Conservation (phyloP, 1,140 invertebrate species). For the Hirudo medicinalis region DNA sequence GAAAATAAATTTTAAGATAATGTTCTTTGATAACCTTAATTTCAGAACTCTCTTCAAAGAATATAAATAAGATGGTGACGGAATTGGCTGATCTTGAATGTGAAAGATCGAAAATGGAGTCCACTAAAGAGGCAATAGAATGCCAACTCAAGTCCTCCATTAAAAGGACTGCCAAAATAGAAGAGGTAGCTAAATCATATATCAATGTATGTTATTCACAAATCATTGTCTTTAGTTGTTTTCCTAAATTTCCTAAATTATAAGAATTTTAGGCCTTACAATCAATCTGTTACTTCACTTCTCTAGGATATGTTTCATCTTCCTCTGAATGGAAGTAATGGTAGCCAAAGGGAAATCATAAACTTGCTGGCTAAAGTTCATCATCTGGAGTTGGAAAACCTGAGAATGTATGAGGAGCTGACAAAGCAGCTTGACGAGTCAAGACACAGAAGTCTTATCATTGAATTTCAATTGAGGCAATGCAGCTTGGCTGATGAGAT, state of each 20-base stretch:
- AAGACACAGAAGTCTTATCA: not conserved
- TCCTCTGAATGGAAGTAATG: not conserved
- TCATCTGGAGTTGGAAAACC: conserved; percentile 4
- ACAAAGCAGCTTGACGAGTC: not conserved
- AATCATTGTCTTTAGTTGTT: not conserved
- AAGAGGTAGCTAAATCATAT: not conserved
- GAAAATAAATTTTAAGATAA: too few relatives aligned
- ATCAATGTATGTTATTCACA: not conserved
- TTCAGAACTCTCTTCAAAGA: too few relatives aligned
- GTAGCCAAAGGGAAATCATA: not conserved
- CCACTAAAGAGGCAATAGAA: not conserved
- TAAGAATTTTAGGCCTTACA: not conserved
- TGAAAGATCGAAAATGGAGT: not conserved
- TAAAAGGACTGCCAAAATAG: not conserved
- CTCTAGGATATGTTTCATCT: not conserved
- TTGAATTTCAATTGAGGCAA: not conserved
- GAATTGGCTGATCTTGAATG: not conserved
- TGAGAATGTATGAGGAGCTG: conserved; percentile 6
- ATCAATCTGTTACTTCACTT: not conserved
- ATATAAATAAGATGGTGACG: not conserved
- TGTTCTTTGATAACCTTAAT: too few relatives aligned
- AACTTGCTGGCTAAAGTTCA: conserved; percentile 1
- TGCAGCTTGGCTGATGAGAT: conserved; percentile 1
- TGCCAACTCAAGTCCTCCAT: not conserved
- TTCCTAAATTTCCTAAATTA: not conserved